These are phyloP conservation scores for Grammomys surdaster DNA, from an alignment of 2,113 vertebrate genomes.

Conservation along the genomic window DNA sequence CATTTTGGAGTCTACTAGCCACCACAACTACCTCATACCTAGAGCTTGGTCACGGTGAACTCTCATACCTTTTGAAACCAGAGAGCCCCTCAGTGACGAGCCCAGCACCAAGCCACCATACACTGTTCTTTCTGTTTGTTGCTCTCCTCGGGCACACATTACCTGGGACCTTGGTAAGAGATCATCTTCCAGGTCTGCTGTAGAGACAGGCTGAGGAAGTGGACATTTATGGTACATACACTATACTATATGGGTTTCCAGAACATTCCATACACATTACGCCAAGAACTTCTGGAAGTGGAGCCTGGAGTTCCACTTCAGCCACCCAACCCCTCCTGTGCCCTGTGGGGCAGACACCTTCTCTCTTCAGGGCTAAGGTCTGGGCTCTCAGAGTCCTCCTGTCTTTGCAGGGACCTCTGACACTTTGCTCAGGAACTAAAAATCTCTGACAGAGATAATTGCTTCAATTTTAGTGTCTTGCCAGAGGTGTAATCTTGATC, in stretches of 20 bases:
- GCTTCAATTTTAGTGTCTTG: neutral
- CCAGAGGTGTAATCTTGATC: conserved; percentile 26
- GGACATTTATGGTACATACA: neutral
- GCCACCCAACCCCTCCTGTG: neutral
- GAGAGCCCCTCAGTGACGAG: neutral
- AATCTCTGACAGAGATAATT: neutral
- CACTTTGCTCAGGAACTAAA: neutral
- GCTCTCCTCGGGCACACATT: neutral
- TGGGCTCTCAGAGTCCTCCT: neutral
- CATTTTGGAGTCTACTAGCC: neutral
- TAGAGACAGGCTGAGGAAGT: neutral
- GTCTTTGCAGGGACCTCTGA: neutral
- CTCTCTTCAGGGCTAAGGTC: neutral
- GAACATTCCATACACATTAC: neutral
- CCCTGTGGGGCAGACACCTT: neutral
- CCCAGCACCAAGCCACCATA: neutral
- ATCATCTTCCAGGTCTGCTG: neutral
- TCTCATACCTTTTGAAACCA: neutral
- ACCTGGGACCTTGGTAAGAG: neutral
- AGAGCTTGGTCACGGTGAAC: neutral
- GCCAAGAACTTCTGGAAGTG: neutral
- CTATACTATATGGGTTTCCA: neutral
- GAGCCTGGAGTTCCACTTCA: neutral
- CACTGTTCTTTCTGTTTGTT: neutral
- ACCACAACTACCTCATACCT: neutral